A percentile compares a stretch with the other conserved stretches of the same genome.
Conservation (phyloP, 2,888 invertebrate genomes). For the Xestobium rufovillosum region DNA sequence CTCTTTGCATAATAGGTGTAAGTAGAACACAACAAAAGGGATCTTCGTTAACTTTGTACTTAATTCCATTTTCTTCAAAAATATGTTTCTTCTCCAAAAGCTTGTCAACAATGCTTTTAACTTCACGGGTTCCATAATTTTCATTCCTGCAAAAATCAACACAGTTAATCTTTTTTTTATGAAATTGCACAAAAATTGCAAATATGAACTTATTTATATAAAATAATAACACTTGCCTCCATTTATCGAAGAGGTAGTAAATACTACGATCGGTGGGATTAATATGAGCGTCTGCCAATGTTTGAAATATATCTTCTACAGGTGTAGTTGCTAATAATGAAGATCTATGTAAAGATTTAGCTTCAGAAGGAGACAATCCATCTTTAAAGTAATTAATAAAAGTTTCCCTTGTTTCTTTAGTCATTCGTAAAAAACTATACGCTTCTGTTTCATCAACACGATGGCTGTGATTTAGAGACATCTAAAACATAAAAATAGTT, state of each 20-base stretch:
- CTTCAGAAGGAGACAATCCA: slow-evolving; percentile 13
- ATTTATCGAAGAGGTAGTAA: slow-evolving; percentile 13
- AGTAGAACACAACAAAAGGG: slow-evolving; percentile 16
- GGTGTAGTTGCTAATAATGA: slow-evolving; percentile 17
- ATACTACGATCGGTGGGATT: slow-evolving; percentile 15
- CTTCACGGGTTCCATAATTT: slow-evolving; percentile 14
- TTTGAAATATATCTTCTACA: slow-evolving; percentile 13
- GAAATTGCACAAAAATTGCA: no score
- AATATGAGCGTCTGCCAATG: slow-evolving; percentile 14
- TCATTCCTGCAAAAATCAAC: slow-evolving; percentile 10
- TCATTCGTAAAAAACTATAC: slow-evolving; percentile 11
- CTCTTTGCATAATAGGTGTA: slow-evolving; percentile 20
- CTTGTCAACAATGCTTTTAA: slow-evolving; percentile 13
- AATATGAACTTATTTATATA: no score
- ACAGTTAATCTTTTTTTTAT: slow-evolving; percentile 5
- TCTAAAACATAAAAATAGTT: not conserved
- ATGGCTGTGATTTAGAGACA: slow-evolving; percentile 3
- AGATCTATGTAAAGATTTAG: slow-evolving; percentile 15
- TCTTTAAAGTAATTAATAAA: slow-evolving; percentile 12
- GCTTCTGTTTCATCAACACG: slow-evolving; percentile 8
- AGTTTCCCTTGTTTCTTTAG: slow-evolving; percentile 8
- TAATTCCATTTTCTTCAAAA: slow-evolving; percentile 11
- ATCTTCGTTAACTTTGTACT: slow-evolving; percentile 15
- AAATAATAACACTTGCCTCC: slow-evolving; percentile 16
- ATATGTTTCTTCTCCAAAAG: slow-evolving; percentile 10